phyloP scores from a whole-genome alignment of 2,797 vertebrate genomes.

The Vipera latastei region DNA sequence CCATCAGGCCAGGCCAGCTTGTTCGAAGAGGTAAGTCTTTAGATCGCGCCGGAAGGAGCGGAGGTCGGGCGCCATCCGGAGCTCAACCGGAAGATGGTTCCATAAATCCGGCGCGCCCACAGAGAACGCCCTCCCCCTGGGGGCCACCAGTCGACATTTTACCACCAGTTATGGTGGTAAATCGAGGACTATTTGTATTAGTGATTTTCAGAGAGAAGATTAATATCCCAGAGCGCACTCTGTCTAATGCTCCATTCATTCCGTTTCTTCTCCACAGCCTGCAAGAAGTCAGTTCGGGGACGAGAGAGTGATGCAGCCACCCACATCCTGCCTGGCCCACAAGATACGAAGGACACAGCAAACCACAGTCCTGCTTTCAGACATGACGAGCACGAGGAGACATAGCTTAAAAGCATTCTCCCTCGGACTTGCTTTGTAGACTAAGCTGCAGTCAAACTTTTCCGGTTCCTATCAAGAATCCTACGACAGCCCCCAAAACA shows the following conservation, averaged over 20 bases:
- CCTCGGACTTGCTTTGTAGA: neutral
- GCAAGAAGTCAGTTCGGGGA: constrained; percentile 61
- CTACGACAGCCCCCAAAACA: neutral
- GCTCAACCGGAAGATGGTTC: too few species aligned
- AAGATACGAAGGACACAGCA: neutral
- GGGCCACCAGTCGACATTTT: too few species aligned
- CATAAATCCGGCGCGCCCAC: too few species aligned
- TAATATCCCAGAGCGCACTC: neutral
- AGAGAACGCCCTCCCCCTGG: too few species aligned
- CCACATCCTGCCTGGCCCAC: neutral
- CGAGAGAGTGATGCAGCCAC: constrained; percentile 53
- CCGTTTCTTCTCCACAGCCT: constrained; percentile 55
- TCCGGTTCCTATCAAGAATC: fast-evolving
- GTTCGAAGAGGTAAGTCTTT: too few species aligned
- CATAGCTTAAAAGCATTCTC: constrained; percentile 16
- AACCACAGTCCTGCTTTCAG: constrained; percentile 20
- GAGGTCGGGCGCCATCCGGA: too few species aligned
- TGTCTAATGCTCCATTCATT: constrained; percentile 2
- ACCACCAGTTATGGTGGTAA: too few species aligned
- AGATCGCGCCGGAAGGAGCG: too few species aligned
- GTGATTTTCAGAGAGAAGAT: neutral
- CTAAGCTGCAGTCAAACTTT: neutral
- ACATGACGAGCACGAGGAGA: constrained; percentile 18
- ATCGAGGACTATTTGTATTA: neutral
- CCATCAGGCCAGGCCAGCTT: too few species aligned